phyloP scores from a whole-genome alignment of 2,888 invertebrate genomes.

The Empis livida region DNA sequence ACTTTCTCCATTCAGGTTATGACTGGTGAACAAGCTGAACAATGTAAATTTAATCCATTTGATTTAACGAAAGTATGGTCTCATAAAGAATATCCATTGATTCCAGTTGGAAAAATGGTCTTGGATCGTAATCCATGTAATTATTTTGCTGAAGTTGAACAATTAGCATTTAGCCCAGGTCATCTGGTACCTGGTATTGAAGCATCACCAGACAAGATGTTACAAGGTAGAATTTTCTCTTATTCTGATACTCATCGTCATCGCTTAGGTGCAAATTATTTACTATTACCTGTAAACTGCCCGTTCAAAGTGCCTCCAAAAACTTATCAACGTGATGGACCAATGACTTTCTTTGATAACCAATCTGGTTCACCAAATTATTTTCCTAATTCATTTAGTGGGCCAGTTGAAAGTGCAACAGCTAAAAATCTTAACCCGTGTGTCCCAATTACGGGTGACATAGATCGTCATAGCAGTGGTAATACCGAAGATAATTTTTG shows the following conservation, averaged over 20 bases:
- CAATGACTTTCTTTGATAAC: slow-evolving; percentile 58
- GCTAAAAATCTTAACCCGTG: slow-evolving; percentile 42
- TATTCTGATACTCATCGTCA: slow-evolving; percentile 89
- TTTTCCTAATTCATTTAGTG: slow-evolving; percentile 90
- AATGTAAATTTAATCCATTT: slow-evolving; percentile 75
- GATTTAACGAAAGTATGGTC: slow-evolving; percentile 92
- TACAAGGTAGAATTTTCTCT: slow-evolving; percentile 74
- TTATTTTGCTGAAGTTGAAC: slow-evolving; percentile 90
- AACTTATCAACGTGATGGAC: slow-evolving; percentile 87
- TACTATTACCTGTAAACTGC: slow-evolving; percentile 91
- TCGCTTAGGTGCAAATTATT: slow-evolving; percentile 80
- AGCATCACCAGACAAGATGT: slow-evolving; percentile 87
- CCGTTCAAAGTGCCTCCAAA: slow-evolving; percentile 56
- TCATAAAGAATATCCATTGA: slow-evolving; percentile 72
- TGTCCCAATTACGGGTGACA: slow-evolving; percentile 54
- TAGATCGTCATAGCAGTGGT: slow-evolving; percentile 63
- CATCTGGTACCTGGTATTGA: slow-evolving; percentile 88
- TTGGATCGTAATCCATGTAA: slow-evolving; percentile 82
- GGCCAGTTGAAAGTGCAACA: slow-evolving; percentile 59
- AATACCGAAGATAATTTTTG: slow-evolving; percentile 80
- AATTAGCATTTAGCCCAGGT: slow-evolving; percentile 81
- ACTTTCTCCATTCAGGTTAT: slow-evolving; percentile 76
- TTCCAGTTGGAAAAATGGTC: slow-evolving; percentile 75
- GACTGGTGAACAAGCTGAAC: slow-evolving; percentile 76
- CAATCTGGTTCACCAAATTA: slow-evolving; percentile 88